A percentile compares a stretch with the other conserved stretches of the same genome.
Conservation (phyloP, 35 echinoderm and acorn worm species). For the Hemicentrotus pulcherrimus region DNA sequence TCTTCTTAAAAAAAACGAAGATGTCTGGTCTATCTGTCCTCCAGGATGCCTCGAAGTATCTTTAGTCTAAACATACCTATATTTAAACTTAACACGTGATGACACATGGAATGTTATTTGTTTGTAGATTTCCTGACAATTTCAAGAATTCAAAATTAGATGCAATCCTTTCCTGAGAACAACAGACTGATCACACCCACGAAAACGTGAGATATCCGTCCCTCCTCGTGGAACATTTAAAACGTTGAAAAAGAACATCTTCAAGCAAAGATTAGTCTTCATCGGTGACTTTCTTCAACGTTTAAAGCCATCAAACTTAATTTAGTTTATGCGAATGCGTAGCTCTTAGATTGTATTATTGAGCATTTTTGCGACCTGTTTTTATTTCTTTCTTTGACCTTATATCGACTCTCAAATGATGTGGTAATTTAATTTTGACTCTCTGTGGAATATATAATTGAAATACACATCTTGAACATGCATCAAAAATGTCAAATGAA, state of each 20-base stretch:
- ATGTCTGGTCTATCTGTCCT: neutral
- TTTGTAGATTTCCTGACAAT: neutral
- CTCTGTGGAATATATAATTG: no score
- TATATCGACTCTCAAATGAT: no score
- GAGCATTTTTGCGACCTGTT: no score
- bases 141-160: slow-evolving; percentile 1
- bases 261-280: neutral
- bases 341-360: no score
- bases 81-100: neutral
- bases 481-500: no score
- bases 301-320: no score
- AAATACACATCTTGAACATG: no score
- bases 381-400: no score
- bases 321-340: no score
- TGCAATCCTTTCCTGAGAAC: neutral
- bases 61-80: neutral
- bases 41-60: neutral
- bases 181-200: neutral
- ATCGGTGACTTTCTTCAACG: no score
- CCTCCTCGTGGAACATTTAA: neutral
- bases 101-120: neutral
- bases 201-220: neutral
- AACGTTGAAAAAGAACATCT: neutral
- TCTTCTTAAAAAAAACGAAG: neutral
- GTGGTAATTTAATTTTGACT: no score